phyloP scores from a whole-genome alignment of 2,888 invertebrate species.

The Cordilura impudica region DNA sequence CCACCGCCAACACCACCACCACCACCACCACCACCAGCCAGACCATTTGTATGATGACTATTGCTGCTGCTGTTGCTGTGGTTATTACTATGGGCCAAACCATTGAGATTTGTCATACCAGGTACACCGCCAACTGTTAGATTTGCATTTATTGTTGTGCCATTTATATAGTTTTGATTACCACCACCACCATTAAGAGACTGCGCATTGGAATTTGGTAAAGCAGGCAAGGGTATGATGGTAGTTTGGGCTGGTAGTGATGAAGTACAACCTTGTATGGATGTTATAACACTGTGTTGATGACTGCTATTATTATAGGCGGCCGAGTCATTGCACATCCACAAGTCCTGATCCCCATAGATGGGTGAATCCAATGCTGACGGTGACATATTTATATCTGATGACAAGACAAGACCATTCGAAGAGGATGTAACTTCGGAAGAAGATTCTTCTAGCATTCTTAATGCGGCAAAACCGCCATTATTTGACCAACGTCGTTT shows the following conservation, averaged over 20 bases:
- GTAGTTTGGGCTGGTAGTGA: conserved; percentile 78
- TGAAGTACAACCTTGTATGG: conserved; percentile 79
- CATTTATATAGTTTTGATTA: conserved; percentile 55
- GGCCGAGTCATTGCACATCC: conserved; percentile 84
- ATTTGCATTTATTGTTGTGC: conserved; percentile 44
- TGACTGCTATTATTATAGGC: conserved; percentile 73
- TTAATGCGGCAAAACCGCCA: conserved; percentile 83
- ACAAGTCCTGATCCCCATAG: conserved; percentile 88
- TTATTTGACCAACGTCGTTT: conserved; percentile 88
- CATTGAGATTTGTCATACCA: conserved; percentile 48
- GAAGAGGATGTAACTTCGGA: conserved; percentile 87
- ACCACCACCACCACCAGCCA: conserved; percentile 62
- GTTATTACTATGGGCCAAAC: conserved; percentile 27
- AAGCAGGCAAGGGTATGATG: conserved; percentile 80
- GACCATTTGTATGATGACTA: conserved; percentile 49
- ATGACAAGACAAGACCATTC: conserved; percentile 81
- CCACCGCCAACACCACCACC: conserved; percentile 64
- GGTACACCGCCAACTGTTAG: conserved; percentile 15
- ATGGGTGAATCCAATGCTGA: conserved; percentile 86
- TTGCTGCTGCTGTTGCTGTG: conserved; percentile 25
- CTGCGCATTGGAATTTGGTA: conserved; percentile 58
- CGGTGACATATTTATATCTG: conserved; percentile 87
- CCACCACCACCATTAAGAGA: conserved; percentile 43
- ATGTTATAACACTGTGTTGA: conserved; percentile 77
- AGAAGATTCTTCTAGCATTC: conserved; percentile 86